These are phyloP conservation scores for Pantherophis alleghaniensis DNA, from an alignment of 2,797 vertebrate species.

Conservation along the genomic window DNA sequence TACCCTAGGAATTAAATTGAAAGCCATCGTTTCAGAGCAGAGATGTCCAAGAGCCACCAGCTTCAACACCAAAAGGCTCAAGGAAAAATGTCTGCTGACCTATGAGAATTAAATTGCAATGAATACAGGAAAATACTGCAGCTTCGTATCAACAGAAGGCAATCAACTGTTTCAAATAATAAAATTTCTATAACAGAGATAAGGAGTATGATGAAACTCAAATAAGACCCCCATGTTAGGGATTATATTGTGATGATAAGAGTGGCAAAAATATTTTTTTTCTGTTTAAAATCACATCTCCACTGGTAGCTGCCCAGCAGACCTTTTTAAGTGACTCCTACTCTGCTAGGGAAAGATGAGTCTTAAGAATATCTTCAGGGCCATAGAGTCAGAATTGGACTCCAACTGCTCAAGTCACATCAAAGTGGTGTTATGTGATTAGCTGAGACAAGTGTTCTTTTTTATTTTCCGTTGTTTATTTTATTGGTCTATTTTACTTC, in stretches of 20 bases:
- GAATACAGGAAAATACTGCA: neutral
- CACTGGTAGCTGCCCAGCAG: neutral
- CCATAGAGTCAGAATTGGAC: neutral
- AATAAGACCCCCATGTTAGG: neutral
- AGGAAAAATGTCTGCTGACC: neutral
- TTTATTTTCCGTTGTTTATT: neutral
- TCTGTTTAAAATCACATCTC: neutral
- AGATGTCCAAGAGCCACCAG: neutral
- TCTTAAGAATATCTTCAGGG: neutral
- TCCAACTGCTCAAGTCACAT: neutral
- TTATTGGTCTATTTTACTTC: neutral
- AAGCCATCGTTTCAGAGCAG: neutral
- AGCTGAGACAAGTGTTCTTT: neutral
- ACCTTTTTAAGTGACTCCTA: neutral
- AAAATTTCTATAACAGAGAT: neutral
- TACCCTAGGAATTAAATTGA: neutral
- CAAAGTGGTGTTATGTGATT: neutral
- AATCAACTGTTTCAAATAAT: neutral
- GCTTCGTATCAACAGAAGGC: neutral
- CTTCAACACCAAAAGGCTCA: neutral
- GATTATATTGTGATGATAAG: neutral
- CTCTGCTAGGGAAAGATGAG: neutral
- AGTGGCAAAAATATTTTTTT: neutral
- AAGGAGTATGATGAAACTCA: neutral
- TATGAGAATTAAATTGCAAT: neutral